These are phyloP conservation scores for Nasonia longicornis DNA, from an alignment of 1,140 invertebrate species.

Conservation along the genomic window DNA sequence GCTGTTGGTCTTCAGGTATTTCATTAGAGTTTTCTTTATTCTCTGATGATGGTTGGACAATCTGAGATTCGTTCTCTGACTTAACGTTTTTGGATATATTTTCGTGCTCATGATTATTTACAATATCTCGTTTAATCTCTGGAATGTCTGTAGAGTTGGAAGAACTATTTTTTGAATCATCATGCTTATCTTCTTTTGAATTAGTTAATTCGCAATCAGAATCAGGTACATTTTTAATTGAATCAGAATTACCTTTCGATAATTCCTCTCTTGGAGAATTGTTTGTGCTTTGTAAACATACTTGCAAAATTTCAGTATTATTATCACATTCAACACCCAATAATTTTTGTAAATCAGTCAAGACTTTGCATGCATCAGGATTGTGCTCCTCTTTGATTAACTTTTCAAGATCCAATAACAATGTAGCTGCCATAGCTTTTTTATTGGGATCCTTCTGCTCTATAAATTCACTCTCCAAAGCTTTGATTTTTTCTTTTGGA, in stretches of 20 bases:
- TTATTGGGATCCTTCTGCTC: conserved; percentile 51
- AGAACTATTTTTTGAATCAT: neutral
- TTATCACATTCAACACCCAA: conserved; percentile 59
- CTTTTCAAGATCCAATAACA: conserved; percentile 60
- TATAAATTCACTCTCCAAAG: conserved; percentile 57
- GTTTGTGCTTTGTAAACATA: conserved; percentile 51
- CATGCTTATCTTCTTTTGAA: neutral
- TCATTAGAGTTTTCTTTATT: conserved; percentile 22
- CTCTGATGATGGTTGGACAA: conserved; percentile 26
- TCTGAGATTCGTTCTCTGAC: neutral
- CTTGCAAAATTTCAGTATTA: conserved; percentile 58
- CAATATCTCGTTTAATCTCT: conserved; percentile 22
- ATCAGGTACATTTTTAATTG: conserved; percentile 5
- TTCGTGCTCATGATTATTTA: neutral
- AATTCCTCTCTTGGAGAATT: conserved; percentile 45
- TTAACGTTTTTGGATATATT: conserved; percentile 5
- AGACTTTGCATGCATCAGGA: conserved; percentile 55
- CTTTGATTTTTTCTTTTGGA: conserved; percentile 43
- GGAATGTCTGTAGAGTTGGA: neutral
- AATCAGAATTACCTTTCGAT: conserved; percentile 21
- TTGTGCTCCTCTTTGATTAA: conserved; percentile 59
- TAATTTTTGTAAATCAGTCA: conserved; percentile 60
- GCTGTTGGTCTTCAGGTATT: conserved; percentile 48
- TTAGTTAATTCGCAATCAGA: conserved; percentile 2
- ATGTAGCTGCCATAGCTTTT: conserved; percentile 50